phyloP scores from a whole-genome alignment of 1,140 invertebrate species.

The Riptortus pedestris region DNA sequence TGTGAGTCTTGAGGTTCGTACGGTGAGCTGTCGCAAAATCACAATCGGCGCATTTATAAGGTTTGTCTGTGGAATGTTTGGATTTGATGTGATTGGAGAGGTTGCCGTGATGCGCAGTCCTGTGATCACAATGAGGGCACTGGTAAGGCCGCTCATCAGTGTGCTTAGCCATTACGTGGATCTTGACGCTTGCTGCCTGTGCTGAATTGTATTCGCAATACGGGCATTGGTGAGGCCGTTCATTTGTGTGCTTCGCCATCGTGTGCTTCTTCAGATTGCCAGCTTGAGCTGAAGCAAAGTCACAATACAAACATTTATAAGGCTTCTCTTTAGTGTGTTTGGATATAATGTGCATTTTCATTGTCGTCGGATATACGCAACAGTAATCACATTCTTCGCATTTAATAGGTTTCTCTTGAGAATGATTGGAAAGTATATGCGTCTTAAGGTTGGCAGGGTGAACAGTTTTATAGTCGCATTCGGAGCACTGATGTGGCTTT shows the following conservation, averaged over 20 bases:
- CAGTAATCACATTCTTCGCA: constrained; percentile 7
- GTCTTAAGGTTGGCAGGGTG: constrained; percentile 4
- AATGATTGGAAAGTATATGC: background rate
- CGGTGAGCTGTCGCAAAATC: background rate
- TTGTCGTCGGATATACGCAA: background rate
- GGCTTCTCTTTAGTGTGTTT: constrained; percentile 11
- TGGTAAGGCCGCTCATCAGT: constrained; percentile 8
- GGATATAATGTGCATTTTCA: constrained; percentile 11
- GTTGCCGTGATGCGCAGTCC: constrained; percentile 8
- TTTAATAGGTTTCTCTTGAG: constrained; percentile 4
- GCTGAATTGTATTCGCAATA: background rate
- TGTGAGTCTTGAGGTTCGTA: background rate
- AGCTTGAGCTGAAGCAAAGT: background rate
- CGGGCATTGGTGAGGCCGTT: background rate
- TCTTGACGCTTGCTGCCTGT: background rate
- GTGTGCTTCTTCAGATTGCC: constrained; percentile 6
- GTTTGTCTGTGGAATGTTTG: constrained; percentile 2
- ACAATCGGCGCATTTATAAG: constrained; percentile 1
- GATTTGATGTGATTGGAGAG: constrained; percentile 2
- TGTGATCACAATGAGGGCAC: constrained; percentile 10
- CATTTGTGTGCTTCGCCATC: constrained; percentile 8
- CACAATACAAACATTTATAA: constrained; percentile 9
- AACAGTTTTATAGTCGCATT: constrained; percentile 2
- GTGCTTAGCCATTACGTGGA: constrained; percentile 9
- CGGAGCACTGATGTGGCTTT: constrained; percentile 4